Percentiles rank a stretch among this genome's conserved stretches.
Evolutionary conservation across 2,888 invertebrate genomes (phyloP).

Genomic region (Eupsilia transversa): DNA sequence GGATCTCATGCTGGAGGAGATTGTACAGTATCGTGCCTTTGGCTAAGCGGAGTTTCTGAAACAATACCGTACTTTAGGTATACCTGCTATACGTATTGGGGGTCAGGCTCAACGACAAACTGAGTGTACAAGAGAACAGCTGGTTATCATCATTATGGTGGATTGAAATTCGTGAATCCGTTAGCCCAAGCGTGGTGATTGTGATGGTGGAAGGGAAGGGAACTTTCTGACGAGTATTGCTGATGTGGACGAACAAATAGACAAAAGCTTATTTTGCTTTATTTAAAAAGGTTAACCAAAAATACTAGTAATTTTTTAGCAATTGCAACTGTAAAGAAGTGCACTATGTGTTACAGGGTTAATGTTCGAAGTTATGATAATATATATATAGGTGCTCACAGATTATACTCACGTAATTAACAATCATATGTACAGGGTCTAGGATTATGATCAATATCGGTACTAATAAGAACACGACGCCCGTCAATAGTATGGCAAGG

Average conservation of each 20-base stretch:
- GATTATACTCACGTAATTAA: conserved; percentile 68
- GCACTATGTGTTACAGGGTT: neutral
- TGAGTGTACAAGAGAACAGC: neutral
- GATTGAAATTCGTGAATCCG: neutral
- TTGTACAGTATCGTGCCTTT: conserved; percentile 91
- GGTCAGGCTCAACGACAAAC: neutral
- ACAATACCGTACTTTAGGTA: neutral
- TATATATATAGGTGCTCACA: neutral
- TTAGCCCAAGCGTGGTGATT: neutral
- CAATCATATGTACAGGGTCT: conserved; percentile 64
- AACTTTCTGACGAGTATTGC: neutral
- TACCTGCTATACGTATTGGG: neutral
- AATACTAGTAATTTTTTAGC: neutral
- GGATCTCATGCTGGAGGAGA: conserved; percentile 92
- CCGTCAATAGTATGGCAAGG: conserved; percentile 39
- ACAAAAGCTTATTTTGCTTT: neutral
- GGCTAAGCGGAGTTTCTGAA: conserved; percentile 81
- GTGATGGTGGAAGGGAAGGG: neutral
- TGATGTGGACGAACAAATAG: neutral
- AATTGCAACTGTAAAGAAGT: neutral
- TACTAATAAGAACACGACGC: conserved; percentile 58
- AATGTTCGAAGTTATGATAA: neutral
- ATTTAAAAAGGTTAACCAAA: neutral
- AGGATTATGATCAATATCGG: conserved; percentile 57
- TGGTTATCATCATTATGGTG: neutral